These are phyloP conservation scores for Catamblyrhynchus diadema DNA, from an alignment of 2,797 vertebrate species.

Conservation along the genomic window DNA sequence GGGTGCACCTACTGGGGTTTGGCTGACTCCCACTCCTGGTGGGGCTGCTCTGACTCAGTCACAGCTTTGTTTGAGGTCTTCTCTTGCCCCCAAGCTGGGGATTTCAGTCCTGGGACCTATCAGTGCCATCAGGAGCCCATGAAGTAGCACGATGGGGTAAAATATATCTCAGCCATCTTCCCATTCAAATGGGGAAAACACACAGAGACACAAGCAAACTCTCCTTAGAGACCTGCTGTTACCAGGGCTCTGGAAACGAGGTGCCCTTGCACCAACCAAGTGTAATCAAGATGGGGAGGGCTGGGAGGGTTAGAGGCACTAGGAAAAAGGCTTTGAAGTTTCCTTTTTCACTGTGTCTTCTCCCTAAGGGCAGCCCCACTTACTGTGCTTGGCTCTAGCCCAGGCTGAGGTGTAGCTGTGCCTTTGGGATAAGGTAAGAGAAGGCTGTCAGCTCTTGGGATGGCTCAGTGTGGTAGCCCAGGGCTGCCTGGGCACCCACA, in stretches of 20 bases:
- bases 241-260: not conserved
- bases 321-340: not conserved
- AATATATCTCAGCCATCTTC: not conserved
- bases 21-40: fast-evolving
- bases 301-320: not conserved
- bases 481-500: not conserved
- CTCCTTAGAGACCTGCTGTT: not conserved
- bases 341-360: not conserved
- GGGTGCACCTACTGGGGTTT: not conserved
- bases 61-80: not conserved
- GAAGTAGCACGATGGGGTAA: fast-evolving
- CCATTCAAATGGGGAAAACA: not conserved
- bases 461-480: not conserved
- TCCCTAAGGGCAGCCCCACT: not conserved
- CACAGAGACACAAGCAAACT: not conserved
- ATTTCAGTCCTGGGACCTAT: not conserved
- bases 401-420: not conserved
- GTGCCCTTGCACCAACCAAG: not conserved
- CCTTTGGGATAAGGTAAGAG: not conserved
- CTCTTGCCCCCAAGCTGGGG: not conserved
- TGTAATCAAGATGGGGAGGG: not conserved
- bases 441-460: not conserved
- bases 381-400: fast-evolving
- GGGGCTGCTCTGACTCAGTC: not conserved
- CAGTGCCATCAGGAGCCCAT: not conserved